Evolutionary conservation across 2,797 vertebrate species (phyloP).

Genomic region (Sparus aurata): DNA sequence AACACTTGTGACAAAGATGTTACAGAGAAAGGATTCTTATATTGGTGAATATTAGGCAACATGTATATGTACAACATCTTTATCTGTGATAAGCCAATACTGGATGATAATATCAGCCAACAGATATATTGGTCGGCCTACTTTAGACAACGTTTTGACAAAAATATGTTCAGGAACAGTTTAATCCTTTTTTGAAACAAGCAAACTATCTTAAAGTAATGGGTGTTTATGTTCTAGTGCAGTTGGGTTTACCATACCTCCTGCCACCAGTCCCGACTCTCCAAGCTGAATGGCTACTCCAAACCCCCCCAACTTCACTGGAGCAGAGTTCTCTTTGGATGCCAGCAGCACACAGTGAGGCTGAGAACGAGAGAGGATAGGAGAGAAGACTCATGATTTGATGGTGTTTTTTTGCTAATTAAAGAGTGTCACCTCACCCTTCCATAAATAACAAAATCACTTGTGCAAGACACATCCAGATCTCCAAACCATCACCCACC

Average conservation of each 20-base stretch:
- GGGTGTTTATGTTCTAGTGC: fast-evolving
- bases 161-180: background rate
- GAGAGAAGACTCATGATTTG: background rate
- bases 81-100: no score
- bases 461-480: constrained; percentile 48
- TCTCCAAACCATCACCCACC: constrained; percentile 30
- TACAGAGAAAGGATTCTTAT: no score
- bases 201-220: background rate
- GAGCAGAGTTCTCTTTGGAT: constrained; percentile 98
- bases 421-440: constrained; percentile 54
- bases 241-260: constrained; percentile 87
- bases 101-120: no score
- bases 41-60: no score
- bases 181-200: background rate
- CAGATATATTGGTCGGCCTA: no score
- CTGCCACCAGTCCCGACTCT: constrained; percentile 97
- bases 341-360: constrained; percentile 98
- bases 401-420: constrained; percentile 39
- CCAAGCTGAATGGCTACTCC: constrained; percentile 98
- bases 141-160: no score
- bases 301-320: constrained; percentile 97
- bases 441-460: constrained; percentile 54
- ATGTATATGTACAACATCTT: no score
- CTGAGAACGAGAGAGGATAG: constrained; percentile 76
- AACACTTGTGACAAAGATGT: no score